Evolutionary conservation across 2,797 vertebrate species (phyloP), one percentile per base, ranked within the genome.

Genomic region (Pseudochaenichthys georgianus): DNA sequence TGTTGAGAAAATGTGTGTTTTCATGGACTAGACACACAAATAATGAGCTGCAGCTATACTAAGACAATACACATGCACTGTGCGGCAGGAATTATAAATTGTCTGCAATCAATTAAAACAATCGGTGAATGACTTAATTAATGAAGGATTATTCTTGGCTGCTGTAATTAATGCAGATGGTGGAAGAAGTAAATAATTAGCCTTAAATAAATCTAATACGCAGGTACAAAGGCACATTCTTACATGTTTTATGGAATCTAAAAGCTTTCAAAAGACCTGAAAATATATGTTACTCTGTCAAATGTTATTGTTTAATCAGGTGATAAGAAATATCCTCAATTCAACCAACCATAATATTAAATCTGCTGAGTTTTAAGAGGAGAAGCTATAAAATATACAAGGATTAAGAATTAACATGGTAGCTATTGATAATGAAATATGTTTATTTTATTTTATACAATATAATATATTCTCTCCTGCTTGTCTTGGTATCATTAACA

Each of bases 161-260:
- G 42, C 67, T 46, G 61, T 71, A 41, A 71, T 70, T 58, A 70
- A 50, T 67, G 34, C 19, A 8, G 4, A 61, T 19, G 5, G n/a
- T 57, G n/a, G 43, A 34, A 41, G 9, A 38, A 43, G 28, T 9
- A 3, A 17, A 41, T 55, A 13, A 38, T 72, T n/a, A 41, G 15
- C 15, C 1, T 21, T 43, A 34, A 45, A 59, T 45, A 13, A 1
- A 6, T 45, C 19, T 51, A 7, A 19, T 3, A 19, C 8, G 1
- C 34, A 64, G 11, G 15, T 54, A 16, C 17, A 13, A 41, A 34
- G 38, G 19, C 28, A 0, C 2, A 55, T 28, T 46, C 5, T 8
- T n/a, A 65, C 34, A 48, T 47, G 46, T 61, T 51, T 4, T 13
- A 28, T 61, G 19, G 21, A 62, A 65, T 17, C 1, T 16, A 4